Evolutionary conservation across 1,140 invertebrate genomes (phyloP), one percentile per base, ranked within the genome.

Genomic region (Pygmarrhopalites habei): DNA sequence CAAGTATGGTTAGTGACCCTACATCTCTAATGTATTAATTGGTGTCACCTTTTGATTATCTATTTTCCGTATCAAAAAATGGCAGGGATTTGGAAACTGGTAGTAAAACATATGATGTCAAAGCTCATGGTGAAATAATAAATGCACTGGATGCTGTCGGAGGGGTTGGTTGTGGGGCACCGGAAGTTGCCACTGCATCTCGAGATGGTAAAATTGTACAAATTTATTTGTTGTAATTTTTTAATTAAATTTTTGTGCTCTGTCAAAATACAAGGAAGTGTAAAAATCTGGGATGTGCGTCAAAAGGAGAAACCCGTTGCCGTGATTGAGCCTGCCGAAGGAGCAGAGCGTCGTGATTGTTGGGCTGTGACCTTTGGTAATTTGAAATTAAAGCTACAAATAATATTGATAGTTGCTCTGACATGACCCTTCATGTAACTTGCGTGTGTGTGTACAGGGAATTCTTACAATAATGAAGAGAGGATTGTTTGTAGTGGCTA

Each of bases 201-300:
- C 81, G 88, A 78, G 93, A 97, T 83, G 93, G 93, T 85, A 78
- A 75, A 61, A n/a, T n/a, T n/a, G n/a, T n/a, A 70, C 10, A 10
- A 41, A 12, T 41, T 41, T 12, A 41, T 10, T n/a, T 41, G n/a
- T n/a, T n/a, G n/a, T n/a, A n/a, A n/a, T n/a, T n/a, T n/a, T n/a
- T n/a, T n/a, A n/a, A n/a, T n/a, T n/a, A n/a, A n/a, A n/a, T n/a
- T n/a, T n/a, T n/a, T n/a, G n/a, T n/a, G n/a, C n/a, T n/a, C n/a
- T n/a, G n/a, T n/a, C n/a, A n/a, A n/a, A n/a, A n/a, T n/a, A n/a
- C n/a, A n/a, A 89, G 87, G 87, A 2, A 83, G 82, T 68, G 92
- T 97, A 0, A 96, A 94, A 81, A 85, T 98, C 0, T 97, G 94
- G 94, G 95, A 98, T 79, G 85, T 88, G 5, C 80, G 95, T 5